Evolutionary conservation across 2,888 invertebrate genomes (phyloP).

Genomic region (Pyrrhosoma nymphula): DNA sequence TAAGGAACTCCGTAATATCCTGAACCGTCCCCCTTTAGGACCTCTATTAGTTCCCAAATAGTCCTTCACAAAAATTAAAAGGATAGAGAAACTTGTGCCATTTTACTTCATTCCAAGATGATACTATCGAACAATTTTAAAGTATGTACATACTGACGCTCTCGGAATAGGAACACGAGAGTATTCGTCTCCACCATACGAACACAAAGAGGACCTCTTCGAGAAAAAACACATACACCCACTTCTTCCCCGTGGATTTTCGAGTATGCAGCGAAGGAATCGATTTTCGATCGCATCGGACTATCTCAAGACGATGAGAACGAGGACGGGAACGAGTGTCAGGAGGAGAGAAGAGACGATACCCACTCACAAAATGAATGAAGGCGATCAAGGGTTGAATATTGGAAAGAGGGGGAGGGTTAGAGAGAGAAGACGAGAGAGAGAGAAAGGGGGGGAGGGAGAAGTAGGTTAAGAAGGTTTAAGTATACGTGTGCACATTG

Average conservation of each 20-base stretch:
- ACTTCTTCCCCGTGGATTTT: not conserved
- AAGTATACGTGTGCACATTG: not conserved
- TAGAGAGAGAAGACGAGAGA: not conserved
- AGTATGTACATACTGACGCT: too few relatives aligned
- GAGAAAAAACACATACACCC: not conserved
- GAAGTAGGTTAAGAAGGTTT: conserved; percentile 23
- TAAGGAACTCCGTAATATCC: too few relatives aligned
- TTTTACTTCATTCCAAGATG: too few relatives aligned
- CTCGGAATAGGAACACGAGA: too few relatives aligned
- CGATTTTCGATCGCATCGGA: conserved; percentile 7
- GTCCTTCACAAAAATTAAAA: too few relatives aligned
- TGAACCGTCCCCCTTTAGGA: too few relatives aligned
- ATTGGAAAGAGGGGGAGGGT: not conserved
- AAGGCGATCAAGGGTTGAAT: not conserved
- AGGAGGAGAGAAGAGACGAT: not conserved
- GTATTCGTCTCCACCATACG: too few relatives aligned
- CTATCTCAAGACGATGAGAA: not conserved
- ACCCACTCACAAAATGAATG: not conserved
- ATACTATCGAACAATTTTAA: too few relatives aligned
- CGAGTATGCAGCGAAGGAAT: not conserved
- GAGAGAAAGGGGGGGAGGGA: not conserved
- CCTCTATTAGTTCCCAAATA: too few relatives aligned
- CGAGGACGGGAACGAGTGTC: not conserved
- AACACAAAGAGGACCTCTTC: too few relatives aligned
- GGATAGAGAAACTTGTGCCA: too few relatives aligned